Evolutionary conservation across 2,888 invertebrate species (phyloP), one percentile per base, ranked within the genome.

Genomic region (Drosophila antonietae): DNA sequence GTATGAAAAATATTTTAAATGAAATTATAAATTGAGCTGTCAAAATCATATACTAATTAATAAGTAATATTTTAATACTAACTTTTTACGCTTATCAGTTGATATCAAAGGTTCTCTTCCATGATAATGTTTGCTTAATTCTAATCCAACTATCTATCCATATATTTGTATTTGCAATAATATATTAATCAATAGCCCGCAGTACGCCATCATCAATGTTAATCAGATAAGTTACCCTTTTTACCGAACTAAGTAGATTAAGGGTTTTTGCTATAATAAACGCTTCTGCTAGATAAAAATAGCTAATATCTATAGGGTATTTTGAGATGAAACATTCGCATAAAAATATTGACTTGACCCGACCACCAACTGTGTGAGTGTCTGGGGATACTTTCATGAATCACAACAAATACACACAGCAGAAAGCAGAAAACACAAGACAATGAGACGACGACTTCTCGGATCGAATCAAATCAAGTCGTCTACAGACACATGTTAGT

Each of bases 321-420:
- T 61, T 51, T 15, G 55, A 49, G 57, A 18, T 35, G 62, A 62
- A 51, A 55, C 14, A 61, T 35, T 41, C 66, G 37, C 35, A 49
- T 31, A 49, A 33, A 52, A 46, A 35, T 49, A 18, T 51, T 33
- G 18, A 51, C 18, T 51, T 51, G 51, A 51, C 65, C 65, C 68
- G 65, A 73, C 68, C 79, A 41, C 41, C 41, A n/a, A 41, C 41
- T 41, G 41, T 39, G 39, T 41, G n/a, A n/a, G n/a, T 41, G 41
- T 35, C 31, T 51, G 73, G 73, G 77, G 81, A 81, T 73, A 86
- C 74, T 86, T 88, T 88, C 58, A 76, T 86, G 88, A 86, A 81
- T 86, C 88, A 86, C 74, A 71, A 39, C 39, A 73, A 59, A 39
- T 51, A 20, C 12, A 39, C 23, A 35, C n/a, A 31, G 31, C 5